phyloP scores from a whole-genome alignment of 2,888 invertebrate genomes.

The Drosophila macrothrix region DNA sequence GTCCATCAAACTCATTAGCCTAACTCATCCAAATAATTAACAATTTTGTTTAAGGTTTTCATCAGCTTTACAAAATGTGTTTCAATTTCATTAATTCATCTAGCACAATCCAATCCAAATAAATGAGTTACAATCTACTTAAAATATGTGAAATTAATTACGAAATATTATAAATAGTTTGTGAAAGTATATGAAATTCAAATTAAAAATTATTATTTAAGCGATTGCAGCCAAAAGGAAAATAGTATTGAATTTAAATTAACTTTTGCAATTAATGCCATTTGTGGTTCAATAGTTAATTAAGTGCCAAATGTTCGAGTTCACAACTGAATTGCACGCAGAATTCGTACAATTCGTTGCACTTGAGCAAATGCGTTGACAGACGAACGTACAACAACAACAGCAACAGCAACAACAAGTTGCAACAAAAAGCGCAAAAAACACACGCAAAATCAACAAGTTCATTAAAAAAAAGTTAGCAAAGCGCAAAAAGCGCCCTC shows the following conservation, averaged over 20 bases:
- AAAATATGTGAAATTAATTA: not conserved
- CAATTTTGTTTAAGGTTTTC: not conserved
- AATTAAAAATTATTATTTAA: not conserved
- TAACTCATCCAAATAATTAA: not conserved
- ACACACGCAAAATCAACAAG: conserved; percentile 71
- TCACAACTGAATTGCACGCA: conserved; percentile 63
- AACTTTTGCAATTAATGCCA: conserved; percentile 43
- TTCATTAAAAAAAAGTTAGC: conserved; percentile 74
- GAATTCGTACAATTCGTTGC: conserved; percentile 36
- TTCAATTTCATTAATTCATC: not conserved
- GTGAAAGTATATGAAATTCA: not conserved
- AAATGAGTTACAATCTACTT: not conserved
- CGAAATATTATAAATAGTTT: not conserved
- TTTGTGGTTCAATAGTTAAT: conserved; percentile 37
- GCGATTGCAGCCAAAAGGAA: not conserved
- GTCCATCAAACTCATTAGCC: not conserved
- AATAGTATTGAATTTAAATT: conserved; percentile 11
- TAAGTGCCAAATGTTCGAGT: conserved; percentile 60
- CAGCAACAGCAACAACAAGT: conserved; percentile 17
- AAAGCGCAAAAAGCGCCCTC: conserved; percentile 44
- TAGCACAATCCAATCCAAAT: not conserved
- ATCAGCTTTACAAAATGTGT: not conserved
- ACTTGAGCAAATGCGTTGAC: conserved; percentile 64
- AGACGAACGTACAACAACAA: conserved; percentile 38
- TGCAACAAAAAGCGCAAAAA: conserved; percentile 40